A percentile compares a stretch with the other conserved stretches of the same genome.
These are phyloP conservation scores for Cyclargus thomasi DNA, from an alignment of 1,140 invertebrate species.

Conservation along the genomic window DNA sequence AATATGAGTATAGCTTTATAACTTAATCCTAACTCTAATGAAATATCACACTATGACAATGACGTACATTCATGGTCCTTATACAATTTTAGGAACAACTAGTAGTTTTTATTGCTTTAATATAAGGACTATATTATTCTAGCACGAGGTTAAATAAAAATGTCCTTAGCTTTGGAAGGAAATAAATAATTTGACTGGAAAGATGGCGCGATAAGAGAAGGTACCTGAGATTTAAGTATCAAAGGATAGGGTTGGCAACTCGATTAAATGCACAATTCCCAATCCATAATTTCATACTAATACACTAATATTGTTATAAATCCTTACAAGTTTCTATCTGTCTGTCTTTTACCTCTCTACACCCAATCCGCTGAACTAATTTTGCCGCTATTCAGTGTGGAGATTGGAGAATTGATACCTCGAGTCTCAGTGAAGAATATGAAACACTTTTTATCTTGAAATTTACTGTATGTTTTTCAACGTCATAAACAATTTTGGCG, in stretches of 20 bases:
- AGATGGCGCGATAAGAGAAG: constrained; percentile 58
- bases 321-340: neutral
- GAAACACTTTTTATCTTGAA: no score
- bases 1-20: constrained; percentile 42
- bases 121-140: constrained; percentile 31
- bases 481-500: no score
- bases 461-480: no score
- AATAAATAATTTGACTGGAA: constrained; percentile 61
- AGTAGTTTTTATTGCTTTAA: constrained; percentile 8
- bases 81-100: constrained; percentile 19
- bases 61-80: constrained; percentile 34
- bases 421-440: no score
- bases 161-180: constrained; percentile 39
- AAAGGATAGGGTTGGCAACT: constrained; percentile 35
- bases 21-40: constrained; percentile 64
- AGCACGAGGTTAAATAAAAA: constrained; percentile 13
- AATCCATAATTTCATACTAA: no score
- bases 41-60: constrained; percentile 61
- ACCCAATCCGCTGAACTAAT: no score
- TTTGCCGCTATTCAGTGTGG: no score
- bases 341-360: no score
- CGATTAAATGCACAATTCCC: neutral
- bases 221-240: constrained; percentile 53
- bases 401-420: no score
- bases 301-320: no score